A percentile compares a stretch with the other conserved stretches of the same genome.
Conservation (phyloP, 2,888 invertebrate species). For the Stratiomys singularior region DNA sequence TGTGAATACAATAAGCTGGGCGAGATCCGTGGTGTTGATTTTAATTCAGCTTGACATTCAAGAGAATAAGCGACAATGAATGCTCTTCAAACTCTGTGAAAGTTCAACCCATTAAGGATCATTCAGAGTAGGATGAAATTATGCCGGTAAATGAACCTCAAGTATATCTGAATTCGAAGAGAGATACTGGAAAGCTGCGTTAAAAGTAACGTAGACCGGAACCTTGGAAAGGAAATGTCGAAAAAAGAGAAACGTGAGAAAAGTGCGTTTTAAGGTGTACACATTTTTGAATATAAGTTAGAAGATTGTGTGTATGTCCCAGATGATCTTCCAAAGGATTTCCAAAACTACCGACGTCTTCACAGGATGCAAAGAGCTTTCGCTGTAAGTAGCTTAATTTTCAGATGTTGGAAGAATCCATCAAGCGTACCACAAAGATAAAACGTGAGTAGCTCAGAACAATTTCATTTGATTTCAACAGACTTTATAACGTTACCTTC, state of each 20-base stretch:
- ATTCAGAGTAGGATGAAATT: not conserved
- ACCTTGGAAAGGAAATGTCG: not conserved
- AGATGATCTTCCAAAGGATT: not conserved
- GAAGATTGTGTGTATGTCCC: no score
- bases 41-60: not conserved
- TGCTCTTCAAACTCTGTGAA: not conserved
- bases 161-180: not conserved
- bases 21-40: not conserved
- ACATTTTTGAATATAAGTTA: no score
- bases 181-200: not conserved
- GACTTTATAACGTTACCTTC: not conserved
- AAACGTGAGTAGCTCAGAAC: not conserved
- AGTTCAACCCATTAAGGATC: not conserved
- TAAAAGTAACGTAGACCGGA: not conserved
- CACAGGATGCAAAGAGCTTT: not conserved
- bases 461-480: constrained; percentile 7
- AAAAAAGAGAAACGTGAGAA: not conserved
- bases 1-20: not conserved
- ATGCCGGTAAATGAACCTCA: not conserved
- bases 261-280: not conserved
- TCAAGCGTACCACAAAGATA: not conserved
- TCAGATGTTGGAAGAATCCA: not conserved
- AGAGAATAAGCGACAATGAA: not conserved
- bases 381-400: not conserved
- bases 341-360: not conserved